Evolutionary conservation across 2,888 invertebrate genomes (phyloP).

Genomic region (Biston betularia): DNA sequence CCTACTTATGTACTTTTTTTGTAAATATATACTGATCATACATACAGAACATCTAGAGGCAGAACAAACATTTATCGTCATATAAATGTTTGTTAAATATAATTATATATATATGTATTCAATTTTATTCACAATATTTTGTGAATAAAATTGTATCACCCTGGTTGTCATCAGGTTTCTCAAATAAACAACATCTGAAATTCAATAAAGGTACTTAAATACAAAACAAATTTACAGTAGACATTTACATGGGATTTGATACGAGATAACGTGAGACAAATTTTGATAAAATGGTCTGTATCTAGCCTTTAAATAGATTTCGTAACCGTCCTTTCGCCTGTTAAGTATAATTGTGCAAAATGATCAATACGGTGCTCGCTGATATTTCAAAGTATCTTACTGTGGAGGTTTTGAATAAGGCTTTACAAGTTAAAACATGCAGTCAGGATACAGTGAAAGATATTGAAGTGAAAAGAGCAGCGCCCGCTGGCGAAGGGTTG

Average conservation of each 20-base stretch:
- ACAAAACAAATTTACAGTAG: slow-evolving; percentile 11
- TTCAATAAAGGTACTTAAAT: not conserved
- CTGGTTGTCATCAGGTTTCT: not conserved
- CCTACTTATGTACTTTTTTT: too few species aligned
- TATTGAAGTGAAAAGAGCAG: slow-evolving; percentile 55
- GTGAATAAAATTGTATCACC: not conserved
- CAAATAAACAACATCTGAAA: not conserved
- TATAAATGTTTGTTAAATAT: too few species aligned
- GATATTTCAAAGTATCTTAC: slow-evolving; percentile 60
- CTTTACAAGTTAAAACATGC: slow-evolving; percentile 57
- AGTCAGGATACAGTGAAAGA: slow-evolving; percentile 55
- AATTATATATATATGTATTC: too few species aligned
- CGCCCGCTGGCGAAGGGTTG: slow-evolving; percentile 63
- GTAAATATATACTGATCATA: too few species aligned
- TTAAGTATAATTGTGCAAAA: slow-evolving; percentile 38
- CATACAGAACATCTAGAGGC: too few species aligned
- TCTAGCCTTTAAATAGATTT: slow-evolving; percentile 42
- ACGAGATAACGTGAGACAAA: slow-evolving; percentile 22
- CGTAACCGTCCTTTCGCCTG: not conserved
- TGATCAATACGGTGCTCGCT: slow-evolving; percentile 54
- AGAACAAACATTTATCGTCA: too few species aligned
- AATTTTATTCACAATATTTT: too few species aligned
- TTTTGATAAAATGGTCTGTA: slow-evolving; percentile 21
- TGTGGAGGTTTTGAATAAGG: slow-evolving; percentile 54
- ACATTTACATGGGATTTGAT: slow-evolving; percentile 7